Evolutionary conservation across 2,113 vertebrate genomes (phyloP).

Genomic region (Ornithorhynchus anatinus): DNA sequence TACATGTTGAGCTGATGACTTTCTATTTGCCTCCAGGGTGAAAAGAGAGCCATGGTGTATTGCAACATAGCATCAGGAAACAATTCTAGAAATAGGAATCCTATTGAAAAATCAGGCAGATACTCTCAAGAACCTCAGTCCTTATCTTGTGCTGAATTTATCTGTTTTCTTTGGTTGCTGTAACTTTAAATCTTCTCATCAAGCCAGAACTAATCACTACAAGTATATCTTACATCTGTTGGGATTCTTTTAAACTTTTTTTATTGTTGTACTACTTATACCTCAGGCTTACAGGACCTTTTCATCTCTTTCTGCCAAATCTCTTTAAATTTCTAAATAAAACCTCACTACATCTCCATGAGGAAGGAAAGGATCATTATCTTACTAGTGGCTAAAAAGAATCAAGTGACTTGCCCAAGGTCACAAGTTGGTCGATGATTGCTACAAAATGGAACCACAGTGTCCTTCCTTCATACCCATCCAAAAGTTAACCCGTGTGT

Average conservation of each 20-base stretch:
- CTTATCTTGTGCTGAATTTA: conserved; percentile 15
- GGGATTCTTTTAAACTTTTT: conserved; percentile 33
- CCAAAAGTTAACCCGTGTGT: too few relatives aligned
- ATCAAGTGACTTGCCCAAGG: background rate
- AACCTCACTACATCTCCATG: conserved; percentile 9
- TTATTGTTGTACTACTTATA: conserved; percentile 11
- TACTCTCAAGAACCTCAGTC: conserved; percentile 26
- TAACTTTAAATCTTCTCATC: conserved; percentile 48
- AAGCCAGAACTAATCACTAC: conserved; percentile 24
- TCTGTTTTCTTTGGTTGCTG: conserved; percentile 42
- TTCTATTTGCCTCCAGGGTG: too few relatives aligned
- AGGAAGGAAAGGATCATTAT: conserved; percentile 14
- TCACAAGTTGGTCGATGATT: too few relatives aligned
- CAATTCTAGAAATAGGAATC: conserved; percentile 35
- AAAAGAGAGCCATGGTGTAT: too few relatives aligned
- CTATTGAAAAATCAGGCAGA: background rate
- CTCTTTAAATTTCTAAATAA: conserved; percentile 17
- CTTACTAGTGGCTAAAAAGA: background rate
- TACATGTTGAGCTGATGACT: too few relatives aligned
- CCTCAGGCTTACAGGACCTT: background rate
- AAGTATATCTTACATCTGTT: conserved; percentile 17
- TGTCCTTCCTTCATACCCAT: too few relatives aligned
- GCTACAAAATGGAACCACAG: too few relatives aligned
- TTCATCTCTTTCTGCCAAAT: conserved; percentile 6
- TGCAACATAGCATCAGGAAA: conserved; percentile 26